Conservation (phyloP, 2,888 invertebrate genomes). For the Cephus nigrinus region DNA sequence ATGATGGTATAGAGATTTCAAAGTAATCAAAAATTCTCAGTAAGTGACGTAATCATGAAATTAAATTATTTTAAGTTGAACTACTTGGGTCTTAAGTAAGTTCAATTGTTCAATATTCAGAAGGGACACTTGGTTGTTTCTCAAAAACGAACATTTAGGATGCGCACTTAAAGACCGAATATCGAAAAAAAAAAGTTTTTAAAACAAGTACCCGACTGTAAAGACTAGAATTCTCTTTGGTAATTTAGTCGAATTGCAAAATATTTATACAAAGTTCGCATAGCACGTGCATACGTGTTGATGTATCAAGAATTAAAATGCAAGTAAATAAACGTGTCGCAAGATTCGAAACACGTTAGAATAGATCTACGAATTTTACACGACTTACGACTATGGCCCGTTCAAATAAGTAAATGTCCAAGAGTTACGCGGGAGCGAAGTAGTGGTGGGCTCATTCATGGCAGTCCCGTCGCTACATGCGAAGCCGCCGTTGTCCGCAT, state of each 20-base stretch:
- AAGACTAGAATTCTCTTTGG: background rate
- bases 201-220: background rate
- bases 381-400: background rate
- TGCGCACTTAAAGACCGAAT: background rate
- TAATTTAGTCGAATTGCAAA: background rate
- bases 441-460: background rate
- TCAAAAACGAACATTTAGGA: background rate
- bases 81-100: background rate
- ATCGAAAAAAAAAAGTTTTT: background rate
- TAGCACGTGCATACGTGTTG: background rate
- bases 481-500: background rate
- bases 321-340: background rate
- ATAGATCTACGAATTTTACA: background rate
- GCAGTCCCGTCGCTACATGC: background rate
- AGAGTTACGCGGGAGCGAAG: background rate
- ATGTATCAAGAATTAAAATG: background rate
- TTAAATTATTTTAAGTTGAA: background rate
- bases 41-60: background rate
- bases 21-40: background rate
- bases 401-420: background rate
- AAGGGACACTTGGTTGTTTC: too few relatives aligned
- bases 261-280: background rate
- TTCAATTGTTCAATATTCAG: background rate
- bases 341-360: background rate
- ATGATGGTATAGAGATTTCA: background rate